A percentile compares a stretch with the other conserved stretches of the same genome.
These are phyloP conservation scores for Craseonycteris thonglongyai DNA, from an alignment of 2,113 vertebrate species.

Conservation along the genomic window DNA sequence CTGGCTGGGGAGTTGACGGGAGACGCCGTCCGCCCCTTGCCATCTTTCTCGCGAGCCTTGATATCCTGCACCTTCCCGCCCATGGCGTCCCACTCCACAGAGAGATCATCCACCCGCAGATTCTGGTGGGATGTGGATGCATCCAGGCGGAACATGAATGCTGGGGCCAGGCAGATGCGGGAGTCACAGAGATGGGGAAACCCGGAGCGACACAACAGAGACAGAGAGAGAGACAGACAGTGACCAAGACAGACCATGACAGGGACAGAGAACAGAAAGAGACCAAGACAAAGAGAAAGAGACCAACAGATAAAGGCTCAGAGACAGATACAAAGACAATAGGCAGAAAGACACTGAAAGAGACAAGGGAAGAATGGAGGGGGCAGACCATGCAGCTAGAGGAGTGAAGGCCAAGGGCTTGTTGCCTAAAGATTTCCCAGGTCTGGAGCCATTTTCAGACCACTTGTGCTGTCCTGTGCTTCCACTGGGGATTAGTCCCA, in stretches of 20 bases:
- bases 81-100: constrained; percentile 94
- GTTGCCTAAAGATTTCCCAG: not conserved
- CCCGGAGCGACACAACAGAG: constrained; percentile 44
- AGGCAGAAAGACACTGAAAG: not conserved
- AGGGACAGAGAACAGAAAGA: not conserved
- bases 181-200: constrained; percentile 66
- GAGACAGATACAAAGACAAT: not conserved
- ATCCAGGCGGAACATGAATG: constrained; percentile 93
- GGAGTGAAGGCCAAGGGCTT: not conserved
- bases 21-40: constrained; percentile 89
- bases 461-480: not conserved
- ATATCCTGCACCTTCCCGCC: constrained; percentile 95
- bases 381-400: not conserved
- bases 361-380: not conserved
- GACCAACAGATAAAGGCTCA: not conserved
- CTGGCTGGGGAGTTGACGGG: constrained; percentile 94
- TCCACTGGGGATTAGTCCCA: not conserved
- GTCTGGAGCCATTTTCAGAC: not conserved
- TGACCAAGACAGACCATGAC: constrained; percentile 14
- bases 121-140: constrained; percentile 92
- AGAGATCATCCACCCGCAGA: constrained; percentile 92
- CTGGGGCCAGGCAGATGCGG: constrained; percentile 73
- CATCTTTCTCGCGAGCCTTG: constrained; percentile 86
- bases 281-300: not conserved
- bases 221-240: not conserved